These are phyloP conservation scores for Buphagus erythrorhynchus DNA, from an alignment of 2,797 vertebrate genomes.

Conservation along the genomic window DNA sequence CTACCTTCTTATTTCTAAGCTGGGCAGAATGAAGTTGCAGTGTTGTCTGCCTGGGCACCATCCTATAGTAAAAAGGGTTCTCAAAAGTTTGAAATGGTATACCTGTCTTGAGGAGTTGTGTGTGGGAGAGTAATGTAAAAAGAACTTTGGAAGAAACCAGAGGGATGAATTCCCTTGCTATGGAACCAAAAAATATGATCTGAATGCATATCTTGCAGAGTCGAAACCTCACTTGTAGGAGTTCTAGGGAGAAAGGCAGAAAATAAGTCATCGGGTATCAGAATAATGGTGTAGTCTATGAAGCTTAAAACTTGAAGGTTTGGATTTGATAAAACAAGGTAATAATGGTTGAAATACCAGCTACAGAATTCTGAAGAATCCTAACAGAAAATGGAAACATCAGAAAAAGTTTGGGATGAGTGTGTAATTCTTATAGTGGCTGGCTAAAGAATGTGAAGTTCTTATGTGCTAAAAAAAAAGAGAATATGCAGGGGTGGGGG, in stretches of 20 bases:
- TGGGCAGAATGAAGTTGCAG: neutral
- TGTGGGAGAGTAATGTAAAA: neutral
- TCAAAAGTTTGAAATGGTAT: neutral
- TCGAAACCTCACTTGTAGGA: neutral
- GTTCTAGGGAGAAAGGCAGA: neutral
- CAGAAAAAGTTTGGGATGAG: neutral
- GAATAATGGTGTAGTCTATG: neutral
- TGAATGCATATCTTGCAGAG: neutral
- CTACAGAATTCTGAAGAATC: neutral
- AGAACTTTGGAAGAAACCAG: neutral
- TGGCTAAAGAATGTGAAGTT: neutral
- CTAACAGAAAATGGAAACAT: neutral
- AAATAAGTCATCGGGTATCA: neutral
- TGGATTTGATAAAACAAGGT: neutral
- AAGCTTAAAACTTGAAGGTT: neutral
- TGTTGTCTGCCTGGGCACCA: neutral
- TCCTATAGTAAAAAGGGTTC: neutral
- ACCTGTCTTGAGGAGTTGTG: neutral
- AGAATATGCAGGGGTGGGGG: neutral
- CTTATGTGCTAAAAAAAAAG: neutral
- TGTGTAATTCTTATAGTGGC: neutral
- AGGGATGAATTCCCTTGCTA: neutral
- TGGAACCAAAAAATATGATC: neutral
- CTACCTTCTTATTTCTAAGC: neutral
- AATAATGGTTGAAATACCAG: neutral